Evolutionary conservation across 2,888 invertebrate genomes (phyloP), one percentile per base, ranked within the genome.

Genomic region (Mantis religiosa): DNA sequence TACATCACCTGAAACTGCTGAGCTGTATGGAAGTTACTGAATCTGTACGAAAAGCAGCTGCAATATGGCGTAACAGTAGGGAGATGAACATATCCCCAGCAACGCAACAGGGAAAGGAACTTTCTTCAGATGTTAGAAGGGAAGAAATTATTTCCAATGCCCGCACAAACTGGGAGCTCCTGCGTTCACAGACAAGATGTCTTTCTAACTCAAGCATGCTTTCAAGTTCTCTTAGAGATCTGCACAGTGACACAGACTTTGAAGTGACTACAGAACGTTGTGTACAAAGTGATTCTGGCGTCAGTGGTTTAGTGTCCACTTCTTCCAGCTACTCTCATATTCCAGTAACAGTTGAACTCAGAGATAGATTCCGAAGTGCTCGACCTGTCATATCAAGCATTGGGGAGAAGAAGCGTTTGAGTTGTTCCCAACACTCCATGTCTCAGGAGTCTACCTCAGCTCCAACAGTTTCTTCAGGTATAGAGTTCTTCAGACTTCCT

Each of bases 81-180:
- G 97, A 97, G 92, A 95, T 95, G 84, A 95, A 95, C n/a, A 96
- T 95, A 91, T 96, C 95, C 91, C 95, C 95, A 91, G 95, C 96
- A 88, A 94, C 95, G 90, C 94, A 94, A 89, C 95, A 94, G 90
- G 94, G 94, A 83, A 94, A 94, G 85, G 95, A 95, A 91, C 94
- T 95, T 20, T 93, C 93, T 87, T 92, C 93, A 83, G 94, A 94
- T 90, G 96, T 96, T 82, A 94, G 96, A 0, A 94, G 97, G n/a
- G 97, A 97, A 92, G 97, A 97, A 93, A 96, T 97, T 4, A 97
- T 97, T 90, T 96, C 97, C 83, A 97, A 97, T 92, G 97, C 97
- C 2, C 95, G 97, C 90, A 97, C 97, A n/a, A 97, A 97, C 92
- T 97, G 97, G 97, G 97, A 97, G 92, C 93, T 97, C 87, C 93